Evolutionary conservation across 35 echinoderm and acorn worm genomes (phyloP).

Genomic region (Apostichopus californicus): DNA sequence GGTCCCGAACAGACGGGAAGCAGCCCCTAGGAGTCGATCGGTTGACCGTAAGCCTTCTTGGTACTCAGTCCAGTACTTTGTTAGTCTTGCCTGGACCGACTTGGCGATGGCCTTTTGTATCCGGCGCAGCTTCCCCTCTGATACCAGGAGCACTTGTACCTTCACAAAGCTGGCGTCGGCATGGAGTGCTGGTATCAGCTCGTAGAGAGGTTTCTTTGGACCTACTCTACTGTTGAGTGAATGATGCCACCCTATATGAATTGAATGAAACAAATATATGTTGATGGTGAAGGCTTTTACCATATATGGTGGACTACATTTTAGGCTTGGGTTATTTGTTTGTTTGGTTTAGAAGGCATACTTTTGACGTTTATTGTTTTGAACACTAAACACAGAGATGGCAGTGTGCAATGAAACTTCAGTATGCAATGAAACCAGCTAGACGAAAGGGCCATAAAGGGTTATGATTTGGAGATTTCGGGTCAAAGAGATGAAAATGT

Average conservation of each 20-base stretch:
- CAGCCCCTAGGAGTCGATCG: constrained; percentile 20
- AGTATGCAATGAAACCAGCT: neutral
- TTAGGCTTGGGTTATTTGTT: no score
- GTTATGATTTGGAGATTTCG: no score
- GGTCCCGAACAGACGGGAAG: neutral
- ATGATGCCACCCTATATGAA: constrained; percentile 14
- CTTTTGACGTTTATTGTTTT: no score
- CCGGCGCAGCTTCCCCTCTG: neutral
- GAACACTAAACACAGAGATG: no score
- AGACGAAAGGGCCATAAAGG: no score
- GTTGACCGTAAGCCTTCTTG: neutral
- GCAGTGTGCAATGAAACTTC: neutral
- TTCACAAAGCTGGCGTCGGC: neutral
- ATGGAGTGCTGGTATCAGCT: neutral
- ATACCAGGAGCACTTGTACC: constrained; percentile 35
- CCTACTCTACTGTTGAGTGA: neutral
- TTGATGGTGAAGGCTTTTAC: no score
- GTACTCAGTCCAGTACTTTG: constrained; percentile 19
- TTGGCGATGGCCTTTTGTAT: neutral
- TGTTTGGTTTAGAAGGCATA: no score
- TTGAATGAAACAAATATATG: no score
- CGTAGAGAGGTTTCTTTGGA: neutral
- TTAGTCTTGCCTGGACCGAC: neutral
- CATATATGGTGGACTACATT: no score
- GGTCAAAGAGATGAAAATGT: no score